A percentile compares a stretch with the other conserved stretches of the same genome.
phyloP scores from a whole-genome alignment of 2,888 invertebrate species.

The Perdita meconis region DNA sequence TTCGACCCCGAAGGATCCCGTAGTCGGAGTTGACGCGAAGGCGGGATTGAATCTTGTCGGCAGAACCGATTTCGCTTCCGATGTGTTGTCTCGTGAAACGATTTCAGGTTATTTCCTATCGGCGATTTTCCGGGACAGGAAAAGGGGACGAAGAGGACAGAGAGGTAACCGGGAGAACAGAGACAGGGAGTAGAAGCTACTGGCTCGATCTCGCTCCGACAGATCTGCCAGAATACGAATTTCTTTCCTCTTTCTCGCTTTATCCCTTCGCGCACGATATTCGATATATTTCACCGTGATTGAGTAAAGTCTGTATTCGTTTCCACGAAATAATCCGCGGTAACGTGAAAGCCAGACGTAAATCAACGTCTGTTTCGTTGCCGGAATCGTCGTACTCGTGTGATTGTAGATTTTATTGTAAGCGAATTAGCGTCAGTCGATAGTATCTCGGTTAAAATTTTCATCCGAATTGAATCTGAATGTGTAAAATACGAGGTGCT shows the following conservation, averaged over 20 bases:
- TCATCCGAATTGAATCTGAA: too few species aligned
- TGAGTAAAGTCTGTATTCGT: slow-evolving; percentile 46
- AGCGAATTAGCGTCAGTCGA: background rate
- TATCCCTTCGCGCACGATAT: slow-evolving; percentile 26
- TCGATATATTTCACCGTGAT: slow-evolving; percentile 17
- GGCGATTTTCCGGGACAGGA: slow-evolving; percentile 51
- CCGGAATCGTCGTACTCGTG: background rate
- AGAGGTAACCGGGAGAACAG: slow-evolving; percentile 22
- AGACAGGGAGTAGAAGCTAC: slow-evolving; percentile 35
- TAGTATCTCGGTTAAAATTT: background rate
- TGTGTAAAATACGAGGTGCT: background rate
- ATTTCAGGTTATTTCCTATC: slow-evolving; percentile 72
- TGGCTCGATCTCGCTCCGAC: slow-evolving; percentile 38
- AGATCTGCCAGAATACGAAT: slow-evolving; percentile 63
- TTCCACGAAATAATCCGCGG: slow-evolving; percentile 21
- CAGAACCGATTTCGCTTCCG: slow-evolving; percentile 67
- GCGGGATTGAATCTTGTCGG: slow-evolving; percentile 69
- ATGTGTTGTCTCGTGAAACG: slow-evolving; percentile 62
- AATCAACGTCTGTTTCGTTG: slow-evolving; percentile 24
- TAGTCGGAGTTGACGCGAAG: slow-evolving; percentile 52
- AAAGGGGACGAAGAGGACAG: background rate
- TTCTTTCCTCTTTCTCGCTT: slow-evolving; percentile 48
- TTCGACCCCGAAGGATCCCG: slow-evolving; percentile 34
- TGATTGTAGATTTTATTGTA: background rate
- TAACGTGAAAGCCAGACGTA: slow-evolving; percentile 13